Evolutionary conservation across 2,888 invertebrate species (phyloP), one percentile per base, ranked within the genome.

Genomic region (Ypsolopha scabrella): DNA sequence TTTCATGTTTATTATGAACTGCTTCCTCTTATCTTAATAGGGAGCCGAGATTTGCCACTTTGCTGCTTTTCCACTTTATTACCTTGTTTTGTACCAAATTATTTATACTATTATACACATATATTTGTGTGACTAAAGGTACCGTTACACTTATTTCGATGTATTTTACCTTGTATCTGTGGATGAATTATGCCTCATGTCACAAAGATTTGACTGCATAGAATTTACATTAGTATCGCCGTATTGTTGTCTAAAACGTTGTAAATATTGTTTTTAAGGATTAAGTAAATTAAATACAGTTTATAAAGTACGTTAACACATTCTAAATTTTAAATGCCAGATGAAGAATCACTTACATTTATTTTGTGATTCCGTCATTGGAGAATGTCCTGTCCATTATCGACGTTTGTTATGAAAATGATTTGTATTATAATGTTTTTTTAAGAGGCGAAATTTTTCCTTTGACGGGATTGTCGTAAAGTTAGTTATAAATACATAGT

Each of bases 191-290:
- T 11, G 47, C 47, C 47, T 47, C 9, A 36, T 24, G 46, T 46
- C 46, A 38, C 37, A 69, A 74, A 80, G 85, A 85, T 85, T 85
- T 85, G 83, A 82, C 85, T 85, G 85, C 85, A 83, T 85, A 75
- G 80, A 82, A 80, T 77, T 71, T 51, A 53, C 38, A 48, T 53
- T 59, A 55, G 54, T 41, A 50, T 56, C 53, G 55, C 60, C 56
- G 55, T 53, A 61, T 58, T 60, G 62, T 64, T 64, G 59, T 60
- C 39, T 51, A 49, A 53, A 41, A 45, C 48, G 33, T 60, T 55
- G 55, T 43, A 53, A 33, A 54, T 51, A 52, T 54, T 55, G 48
- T 55, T 55, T 52, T 49, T 50, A 53, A 51, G 48, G 34, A 47
- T 9, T 47, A 51, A 50, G 24, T 50, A 44, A 47, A 37, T 33